A percentile compares a stretch with the other conserved stretches of the same genome.
Evolutionary conservation across 2,888 invertebrate genomes (phyloP).

Genomic region (Tenthredo scrophulariae): DNA sequence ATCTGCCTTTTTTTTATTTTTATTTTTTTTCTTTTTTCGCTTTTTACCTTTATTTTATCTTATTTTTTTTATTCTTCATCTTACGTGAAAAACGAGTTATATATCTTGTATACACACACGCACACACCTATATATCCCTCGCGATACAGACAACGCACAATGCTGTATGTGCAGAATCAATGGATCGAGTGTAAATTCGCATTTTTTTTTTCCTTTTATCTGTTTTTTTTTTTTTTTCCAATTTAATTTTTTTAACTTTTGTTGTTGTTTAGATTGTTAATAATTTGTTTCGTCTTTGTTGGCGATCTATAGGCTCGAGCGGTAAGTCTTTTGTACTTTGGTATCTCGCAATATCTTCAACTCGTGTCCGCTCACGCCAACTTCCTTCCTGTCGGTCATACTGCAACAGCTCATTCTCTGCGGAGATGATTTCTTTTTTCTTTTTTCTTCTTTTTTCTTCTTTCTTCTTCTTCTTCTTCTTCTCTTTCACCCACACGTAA

Average conservation of each 20-base stretch:
- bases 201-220: neutral
- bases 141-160: neutral
- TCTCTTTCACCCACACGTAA: constrained; percentile 41
- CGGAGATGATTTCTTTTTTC: neutral
- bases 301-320: neutral
- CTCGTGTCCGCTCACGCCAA: constrained; percentile 55
- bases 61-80: neutral
- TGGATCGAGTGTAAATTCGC: neutral
- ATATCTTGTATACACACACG: neutral
- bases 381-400: constrained; percentile 54
- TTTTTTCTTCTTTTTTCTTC: constrained; percentile 38
- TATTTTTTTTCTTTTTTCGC: neutral
- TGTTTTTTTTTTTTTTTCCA: neutral
- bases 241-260: neutral
- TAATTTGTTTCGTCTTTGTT: neutral
- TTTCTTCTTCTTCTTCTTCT: constrained; percentile 27
- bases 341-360: constrained; percentile 53
- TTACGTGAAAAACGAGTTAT: constrained; percentile 31
- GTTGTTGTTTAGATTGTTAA: neutral
- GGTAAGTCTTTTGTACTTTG: constrained; percentile 43
- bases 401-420: neutral
- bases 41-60: neutral
- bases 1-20: neutral
- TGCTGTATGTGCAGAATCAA: neutral
- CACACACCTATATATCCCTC: neutral